Conservation (phyloP, 2,797 vertebrate genomes). For the Acropternis orthonyx region DNA sequence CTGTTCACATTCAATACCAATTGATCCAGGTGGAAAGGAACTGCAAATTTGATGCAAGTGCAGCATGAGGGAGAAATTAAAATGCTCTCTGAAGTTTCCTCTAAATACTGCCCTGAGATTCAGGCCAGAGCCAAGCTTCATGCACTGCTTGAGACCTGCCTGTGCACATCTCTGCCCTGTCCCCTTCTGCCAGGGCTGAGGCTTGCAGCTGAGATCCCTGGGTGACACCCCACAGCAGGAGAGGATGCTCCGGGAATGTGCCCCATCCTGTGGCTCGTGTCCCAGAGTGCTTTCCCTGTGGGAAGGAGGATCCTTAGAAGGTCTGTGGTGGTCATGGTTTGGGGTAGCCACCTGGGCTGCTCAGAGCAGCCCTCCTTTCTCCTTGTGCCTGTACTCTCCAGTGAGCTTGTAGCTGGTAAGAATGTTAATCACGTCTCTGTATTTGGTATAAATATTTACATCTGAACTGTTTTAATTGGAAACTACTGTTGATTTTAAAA, state of each 20-base stretch:
- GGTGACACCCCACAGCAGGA: neutral
- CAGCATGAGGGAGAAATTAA: neutral
- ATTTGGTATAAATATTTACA: constrained; percentile 57
- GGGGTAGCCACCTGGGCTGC: neutral
- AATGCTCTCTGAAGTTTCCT: neutral
- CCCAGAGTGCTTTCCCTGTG: neutral
- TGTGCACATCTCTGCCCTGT: neutral
- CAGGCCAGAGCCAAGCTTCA: neutral
- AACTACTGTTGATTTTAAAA: constrained; percentile 65
- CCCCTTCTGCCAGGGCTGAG: neutral
- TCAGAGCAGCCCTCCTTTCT: neutral
- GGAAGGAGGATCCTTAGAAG: neutral
- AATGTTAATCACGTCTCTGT: constrained; percentile 34
- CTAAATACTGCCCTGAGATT: neutral
- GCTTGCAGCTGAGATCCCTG: neutral
- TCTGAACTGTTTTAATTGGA: constrained; percentile 52
- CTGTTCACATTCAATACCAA: neutral
- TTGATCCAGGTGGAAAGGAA: neutral
- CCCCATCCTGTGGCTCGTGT: neutral
- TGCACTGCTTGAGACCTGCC: neutral
- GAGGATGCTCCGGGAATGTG: fast-evolving
- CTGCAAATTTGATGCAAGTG: neutral
- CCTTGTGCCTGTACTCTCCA: neutral
- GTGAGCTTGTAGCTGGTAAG: neutral
- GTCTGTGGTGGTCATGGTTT: neutral